Evolutionary conservation across 2,113 vertebrate genomes (phyloP).

Genomic region (Macquaria ambigua): DNA sequence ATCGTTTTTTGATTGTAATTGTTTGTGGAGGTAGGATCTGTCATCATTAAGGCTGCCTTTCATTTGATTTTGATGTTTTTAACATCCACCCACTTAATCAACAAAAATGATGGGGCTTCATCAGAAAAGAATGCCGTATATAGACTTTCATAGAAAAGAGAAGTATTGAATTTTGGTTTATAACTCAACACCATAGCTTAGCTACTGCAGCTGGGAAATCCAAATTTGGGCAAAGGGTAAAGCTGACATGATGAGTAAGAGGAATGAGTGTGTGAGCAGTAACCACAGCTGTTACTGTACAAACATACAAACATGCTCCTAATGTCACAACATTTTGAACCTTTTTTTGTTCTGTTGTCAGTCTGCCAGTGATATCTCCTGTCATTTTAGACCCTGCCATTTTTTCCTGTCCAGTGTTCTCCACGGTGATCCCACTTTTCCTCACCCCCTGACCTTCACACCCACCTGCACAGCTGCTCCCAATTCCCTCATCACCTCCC

Average conservation of each 20-base stretch:
- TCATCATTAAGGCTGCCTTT: not conserved
- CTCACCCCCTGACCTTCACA: not conserved
- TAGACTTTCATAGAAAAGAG: not conserved
- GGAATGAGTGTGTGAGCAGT: not conserved
- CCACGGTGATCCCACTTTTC: not conserved
- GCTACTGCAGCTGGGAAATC: not conserved
- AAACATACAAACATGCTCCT: too few species aligned
- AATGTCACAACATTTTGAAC: not conserved
- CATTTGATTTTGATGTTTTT: not conserved
- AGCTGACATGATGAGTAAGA: too few species aligned
- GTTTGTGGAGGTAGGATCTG: not conserved
- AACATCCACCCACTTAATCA: not conserved
- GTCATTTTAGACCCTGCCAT: not conserved
- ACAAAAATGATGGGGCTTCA: not conserved
- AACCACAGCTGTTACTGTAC: not conserved
- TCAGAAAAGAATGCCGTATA: not conserved
- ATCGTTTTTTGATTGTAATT: not conserved
- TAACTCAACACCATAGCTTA: conserved; percentile 1
- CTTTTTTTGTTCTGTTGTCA: not conserved
- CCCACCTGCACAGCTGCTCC: too few species aligned
- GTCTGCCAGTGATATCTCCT: not conserved
- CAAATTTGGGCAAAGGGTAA: conserved; percentile 13
- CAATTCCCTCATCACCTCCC: too few species aligned
- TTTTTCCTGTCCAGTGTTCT: not conserved
- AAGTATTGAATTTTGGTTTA: too few species aligned